phyloP scores from a whole-genome alignment of 2,113 vertebrate species.

The Dipodomys stephensi region DNA sequence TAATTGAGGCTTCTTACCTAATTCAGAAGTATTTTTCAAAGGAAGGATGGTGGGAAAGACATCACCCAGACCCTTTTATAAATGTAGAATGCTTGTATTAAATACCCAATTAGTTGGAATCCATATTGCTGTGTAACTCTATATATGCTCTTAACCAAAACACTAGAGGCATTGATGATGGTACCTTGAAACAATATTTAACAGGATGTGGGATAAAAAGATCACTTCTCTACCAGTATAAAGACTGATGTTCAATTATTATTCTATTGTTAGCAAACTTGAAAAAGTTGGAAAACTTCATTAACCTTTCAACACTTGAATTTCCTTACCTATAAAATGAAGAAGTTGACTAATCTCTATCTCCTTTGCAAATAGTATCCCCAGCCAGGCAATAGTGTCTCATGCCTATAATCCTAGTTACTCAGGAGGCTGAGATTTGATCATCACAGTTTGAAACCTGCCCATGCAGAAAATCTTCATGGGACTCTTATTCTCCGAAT shows the following conservation, averaged over 20 bases:
- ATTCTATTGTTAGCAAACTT: not conserved
- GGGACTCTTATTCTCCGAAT: no score
- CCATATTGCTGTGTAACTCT: not conserved
- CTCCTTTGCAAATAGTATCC: not conserved
- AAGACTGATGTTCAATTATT: not conserved
- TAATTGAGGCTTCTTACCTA: not conserved
- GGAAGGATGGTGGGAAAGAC: not conserved
- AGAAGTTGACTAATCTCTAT: not conserved
- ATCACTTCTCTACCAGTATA: not conserved
- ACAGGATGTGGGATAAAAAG: not conserved
- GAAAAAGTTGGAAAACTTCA: not conserved
- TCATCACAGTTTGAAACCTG: no score
- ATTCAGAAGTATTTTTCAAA: not conserved
- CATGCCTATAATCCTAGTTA: no score
- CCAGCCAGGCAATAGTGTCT: no score
- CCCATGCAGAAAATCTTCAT: no score
- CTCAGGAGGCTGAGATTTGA: no score
- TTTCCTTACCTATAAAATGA: conserved; percentile 12
- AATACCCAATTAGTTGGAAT: not conserved
- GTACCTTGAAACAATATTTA: not conserved
- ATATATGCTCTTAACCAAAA: not conserved
- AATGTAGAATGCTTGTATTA: not conserved
- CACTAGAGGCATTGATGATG: not conserved
- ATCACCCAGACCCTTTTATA: not conserved
- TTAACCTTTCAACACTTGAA: not conserved